These are phyloP conservation scores for Decapterus maruadsi DNA, from an alignment of 2,797 vertebrate genomes.

Conservation along the genomic window DNA sequence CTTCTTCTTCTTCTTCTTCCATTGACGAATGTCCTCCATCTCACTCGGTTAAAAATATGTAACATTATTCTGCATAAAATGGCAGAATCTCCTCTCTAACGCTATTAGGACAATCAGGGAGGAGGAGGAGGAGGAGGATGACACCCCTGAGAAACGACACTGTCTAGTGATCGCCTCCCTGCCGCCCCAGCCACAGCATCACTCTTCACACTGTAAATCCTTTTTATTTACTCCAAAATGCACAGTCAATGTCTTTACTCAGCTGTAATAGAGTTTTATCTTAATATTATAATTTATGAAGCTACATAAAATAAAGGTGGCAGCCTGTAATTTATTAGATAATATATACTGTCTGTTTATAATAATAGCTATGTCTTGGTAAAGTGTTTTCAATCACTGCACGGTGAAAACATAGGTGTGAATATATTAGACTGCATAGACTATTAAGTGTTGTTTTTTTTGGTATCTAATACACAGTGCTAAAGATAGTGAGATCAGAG, in stretches of 20 bases:
- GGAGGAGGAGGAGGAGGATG: background rate
- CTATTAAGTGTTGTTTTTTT: background rate
- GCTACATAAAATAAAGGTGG: background rate
- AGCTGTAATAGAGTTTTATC: constrained; percentile 17
- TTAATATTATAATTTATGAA: constrained; percentile 15
- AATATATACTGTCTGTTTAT: constrained; percentile 21
- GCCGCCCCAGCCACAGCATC: background rate
- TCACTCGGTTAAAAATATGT: background rate
- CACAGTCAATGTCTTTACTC: background rate
- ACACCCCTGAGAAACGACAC: background rate
- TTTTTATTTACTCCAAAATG: background rate
- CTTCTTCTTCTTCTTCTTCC: too few species aligned
- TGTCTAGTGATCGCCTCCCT: background rate
- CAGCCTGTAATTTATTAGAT: constrained; percentile 25
- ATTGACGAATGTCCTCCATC: too few species aligned
- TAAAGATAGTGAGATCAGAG: constrained; percentile 63
- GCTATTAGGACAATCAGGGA: background rate
- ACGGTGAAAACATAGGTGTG: background rate
- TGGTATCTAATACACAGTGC: constrained; percentile 29
- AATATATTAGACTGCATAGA: background rate
- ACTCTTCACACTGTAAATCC: background rate
- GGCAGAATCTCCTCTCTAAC: background rate
- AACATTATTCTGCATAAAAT: background rate
- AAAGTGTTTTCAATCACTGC: background rate
- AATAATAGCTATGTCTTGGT: background rate